Conservation (phyloP, 2,888 invertebrate genomes). For the Neoaliturus tenellus region DNA sequence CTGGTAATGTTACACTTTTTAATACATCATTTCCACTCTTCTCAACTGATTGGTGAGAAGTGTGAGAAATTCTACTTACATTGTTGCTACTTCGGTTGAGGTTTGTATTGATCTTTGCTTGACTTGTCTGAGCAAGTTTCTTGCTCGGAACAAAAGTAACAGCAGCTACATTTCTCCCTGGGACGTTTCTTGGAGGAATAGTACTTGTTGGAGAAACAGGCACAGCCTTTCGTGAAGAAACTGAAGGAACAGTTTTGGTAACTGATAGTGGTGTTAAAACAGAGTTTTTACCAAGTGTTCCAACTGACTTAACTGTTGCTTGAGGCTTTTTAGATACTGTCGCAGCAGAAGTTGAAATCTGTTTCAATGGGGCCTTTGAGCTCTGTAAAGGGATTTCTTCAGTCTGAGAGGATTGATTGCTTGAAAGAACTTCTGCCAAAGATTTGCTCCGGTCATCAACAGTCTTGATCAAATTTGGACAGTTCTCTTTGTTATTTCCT, state of each 20-base stretch:
- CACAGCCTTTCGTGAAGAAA: neutral
- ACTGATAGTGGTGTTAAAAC: neutral
- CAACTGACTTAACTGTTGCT: neutral
- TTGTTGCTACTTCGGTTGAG: neutral
- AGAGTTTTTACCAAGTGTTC: neutral
- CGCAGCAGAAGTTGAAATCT: neutral
- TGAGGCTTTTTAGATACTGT: neutral
- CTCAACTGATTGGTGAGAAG: neutral
- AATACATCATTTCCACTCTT: neutral
- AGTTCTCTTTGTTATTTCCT: slow-evolving; percentile 35
- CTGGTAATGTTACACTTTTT: neutral
- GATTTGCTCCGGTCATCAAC: neutral
- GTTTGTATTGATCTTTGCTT: slow-evolving; percentile 27
- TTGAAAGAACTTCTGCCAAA: slow-evolving; percentile 12
- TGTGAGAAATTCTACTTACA: neutral
- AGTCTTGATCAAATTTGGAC: neutral
- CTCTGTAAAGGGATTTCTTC: slow-evolving; percentile 14
- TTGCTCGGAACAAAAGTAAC: slow-evolving; percentile 60
- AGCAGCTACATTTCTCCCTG: slow-evolving; percentile 62
- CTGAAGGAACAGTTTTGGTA: neutral
- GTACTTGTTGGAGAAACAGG: slow-evolving; percentile 40
- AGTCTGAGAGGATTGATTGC: slow-evolving; percentile 56
- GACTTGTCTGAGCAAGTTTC: slow-evolving; percentile 24
- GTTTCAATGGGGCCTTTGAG: neutral
- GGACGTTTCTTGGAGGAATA: slow-evolving; percentile 38